A percentile compares a stretch with the other conserved stretches of the same genome.
phyloP scores from a whole-genome alignment of 2,797 vertebrate genomes.

The Leuciscus waleckii region DNA sequence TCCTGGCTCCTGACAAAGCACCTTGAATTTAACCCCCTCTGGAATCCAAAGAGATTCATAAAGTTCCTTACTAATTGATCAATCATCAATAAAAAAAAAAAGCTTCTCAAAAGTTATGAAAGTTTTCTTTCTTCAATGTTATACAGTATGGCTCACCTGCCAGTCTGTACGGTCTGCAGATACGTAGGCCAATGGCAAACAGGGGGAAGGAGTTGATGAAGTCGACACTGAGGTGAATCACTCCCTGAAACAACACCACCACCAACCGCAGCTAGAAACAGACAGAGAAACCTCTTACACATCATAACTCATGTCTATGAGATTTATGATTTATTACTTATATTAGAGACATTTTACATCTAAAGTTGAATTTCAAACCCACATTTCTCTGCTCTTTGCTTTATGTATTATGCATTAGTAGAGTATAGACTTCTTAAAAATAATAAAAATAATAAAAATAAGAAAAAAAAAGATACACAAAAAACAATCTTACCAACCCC shows the following conservation, averaged over 20 bases:
- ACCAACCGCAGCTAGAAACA: constrained; percentile 86
- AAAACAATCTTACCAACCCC: background rate
- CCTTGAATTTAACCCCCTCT: constrained; percentile 94
- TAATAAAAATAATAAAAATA: too few species aligned
- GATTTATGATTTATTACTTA: background rate
- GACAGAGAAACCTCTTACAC: background rate
- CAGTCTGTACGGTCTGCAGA: constrained; percentile 88
- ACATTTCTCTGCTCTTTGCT: background rate
- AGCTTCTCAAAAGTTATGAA: background rate
- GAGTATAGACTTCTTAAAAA: too few species aligned
- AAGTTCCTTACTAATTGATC: background rate
- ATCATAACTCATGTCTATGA: background rate
- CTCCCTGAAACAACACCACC: constrained; percentile 91
- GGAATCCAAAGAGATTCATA: constrained; percentile 55
- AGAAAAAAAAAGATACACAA: too few species aligned
- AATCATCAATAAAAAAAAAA: background rate
- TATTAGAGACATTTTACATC: background rate
- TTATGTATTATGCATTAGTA: background rate
- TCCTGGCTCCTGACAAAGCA: constrained; percentile 86
- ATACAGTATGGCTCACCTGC: constrained; percentile 77
- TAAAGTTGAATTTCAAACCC: background rate
- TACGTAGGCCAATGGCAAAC: constrained; percentile 84
- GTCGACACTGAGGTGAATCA: constrained; percentile 89
- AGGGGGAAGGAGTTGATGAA: constrained; percentile 92
- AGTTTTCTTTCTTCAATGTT: background rate